Evolutionary conservation across 2,797 vertebrate genomes (phyloP).

Genomic region (Micropoecilia bifurca): DNA sequence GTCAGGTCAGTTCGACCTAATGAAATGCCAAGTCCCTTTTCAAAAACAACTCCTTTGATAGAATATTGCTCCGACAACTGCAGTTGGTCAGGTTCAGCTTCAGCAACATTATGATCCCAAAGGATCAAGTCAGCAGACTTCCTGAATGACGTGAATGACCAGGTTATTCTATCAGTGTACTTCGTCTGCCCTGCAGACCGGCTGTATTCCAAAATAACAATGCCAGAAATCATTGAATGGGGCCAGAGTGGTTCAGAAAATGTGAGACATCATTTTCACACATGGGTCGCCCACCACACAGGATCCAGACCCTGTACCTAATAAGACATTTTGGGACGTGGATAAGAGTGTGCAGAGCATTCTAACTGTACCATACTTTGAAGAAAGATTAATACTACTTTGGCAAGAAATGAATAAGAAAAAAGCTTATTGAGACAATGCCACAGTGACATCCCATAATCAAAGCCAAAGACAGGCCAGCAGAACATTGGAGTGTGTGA

Average conservation of each 20-base stretch:
- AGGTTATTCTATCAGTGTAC: neutral
- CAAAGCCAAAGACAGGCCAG: neutral
- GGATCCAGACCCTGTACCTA: neutral
- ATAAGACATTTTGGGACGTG: neutral
- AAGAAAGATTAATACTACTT: neutral
- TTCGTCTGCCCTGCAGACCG: neutral
- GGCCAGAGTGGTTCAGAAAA: neutral
- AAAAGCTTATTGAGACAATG: neutral
- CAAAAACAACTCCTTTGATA: too few relatives aligned
- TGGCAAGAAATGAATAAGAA: neutral
- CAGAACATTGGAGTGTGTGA: neutral
- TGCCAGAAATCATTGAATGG: neutral
- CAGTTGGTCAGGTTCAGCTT: neutral
- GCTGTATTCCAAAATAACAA: neutral
- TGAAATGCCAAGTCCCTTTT: too few relatives aligned
- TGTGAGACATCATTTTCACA: neutral
- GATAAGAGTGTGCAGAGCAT: neutral
- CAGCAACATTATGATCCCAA: neutral
- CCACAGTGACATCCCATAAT: neutral
- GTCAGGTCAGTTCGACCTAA: too few relatives aligned
- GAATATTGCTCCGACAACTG: too few relatives aligned
- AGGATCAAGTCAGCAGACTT: neutral
- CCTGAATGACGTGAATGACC: neutral
- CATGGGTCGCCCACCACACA: neutral
- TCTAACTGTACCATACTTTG: neutral